Conservation (phyloP, 1,140 invertebrate genomes). For the Meloidogyne exigua region DNA sequence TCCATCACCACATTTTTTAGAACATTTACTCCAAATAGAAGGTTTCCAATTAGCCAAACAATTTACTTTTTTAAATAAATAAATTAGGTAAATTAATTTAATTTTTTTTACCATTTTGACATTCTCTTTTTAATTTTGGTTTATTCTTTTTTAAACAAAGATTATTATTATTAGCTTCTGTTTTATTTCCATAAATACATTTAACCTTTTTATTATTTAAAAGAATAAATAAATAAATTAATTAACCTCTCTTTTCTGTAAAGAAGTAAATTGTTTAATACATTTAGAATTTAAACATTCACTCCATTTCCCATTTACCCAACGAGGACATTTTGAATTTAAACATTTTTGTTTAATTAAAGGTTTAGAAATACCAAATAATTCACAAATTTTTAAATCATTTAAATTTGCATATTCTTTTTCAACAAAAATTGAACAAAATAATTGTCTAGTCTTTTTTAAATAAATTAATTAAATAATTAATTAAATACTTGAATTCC, state of each 20-base stretch:
- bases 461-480: neutral
- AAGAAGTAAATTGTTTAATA: conserved; percentile 35
- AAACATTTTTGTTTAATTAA: conserved; percentile 48
- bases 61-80: conserved; percentile 35
- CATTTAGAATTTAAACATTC: conserved; percentile 42
- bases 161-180: conserved; percentile 42
- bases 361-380: conserved; percentile 49
- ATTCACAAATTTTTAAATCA: conserved; percentile 56
- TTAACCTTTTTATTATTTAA: conserved; percentile 30
- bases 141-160: conserved; percentile 52
- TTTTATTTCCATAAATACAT: conserved; percentile 55
- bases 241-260: neutral
- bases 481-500: conserved; percentile 40
- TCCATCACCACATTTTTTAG: conserved; percentile 47
- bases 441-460: conserved; percentile 8
- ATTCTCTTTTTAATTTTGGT: conserved; percentile 59
- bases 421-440: conserved; percentile 35
- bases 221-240: neutral
- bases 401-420: neutral
- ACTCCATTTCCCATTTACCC: conserved; percentile 54
- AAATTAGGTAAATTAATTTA: neutral
- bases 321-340: conserved; percentile 50
- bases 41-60: conserved; percentile 48
- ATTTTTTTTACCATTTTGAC: conserved; percentile 42
- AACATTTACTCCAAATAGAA: conserved; percentile 47